Evolutionary conservation across 1,140 invertebrate genomes (phyloP).

Genomic region (Helicorthomorpha holstii): DNA sequence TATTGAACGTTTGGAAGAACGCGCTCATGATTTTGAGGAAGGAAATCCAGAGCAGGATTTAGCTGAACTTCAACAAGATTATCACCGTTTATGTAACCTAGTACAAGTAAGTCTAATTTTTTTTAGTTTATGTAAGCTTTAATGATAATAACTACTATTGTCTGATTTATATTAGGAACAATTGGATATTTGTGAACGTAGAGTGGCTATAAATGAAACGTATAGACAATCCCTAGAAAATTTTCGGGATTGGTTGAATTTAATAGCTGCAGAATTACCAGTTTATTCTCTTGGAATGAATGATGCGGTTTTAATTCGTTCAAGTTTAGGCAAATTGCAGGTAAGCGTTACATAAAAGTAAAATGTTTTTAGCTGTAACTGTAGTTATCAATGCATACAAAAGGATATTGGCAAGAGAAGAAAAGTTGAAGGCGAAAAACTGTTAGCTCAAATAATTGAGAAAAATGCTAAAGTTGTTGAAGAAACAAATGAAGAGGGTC

Average conservation of each 20-base stretch:
- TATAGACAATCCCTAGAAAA: slow-evolving; percentile 58
- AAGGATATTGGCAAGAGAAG: slow-evolving; percentile 41
- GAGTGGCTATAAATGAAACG: slow-evolving; percentile 61
- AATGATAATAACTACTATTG: too few species aligned
- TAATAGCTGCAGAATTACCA: slow-evolving; percentile 44
- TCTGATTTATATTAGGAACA: slow-evolving; percentile 28
- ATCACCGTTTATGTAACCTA: slow-evolving; percentile 44
- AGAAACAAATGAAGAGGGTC: slow-evolving; percentile 61
- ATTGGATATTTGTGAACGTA: slow-evolving; percentile 45
- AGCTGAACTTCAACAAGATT: slow-evolving; percentile 44
- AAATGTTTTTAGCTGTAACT: too few species aligned
- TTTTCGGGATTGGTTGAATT: slow-evolving; percentile 51
- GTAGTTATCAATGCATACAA: too few species aligned
- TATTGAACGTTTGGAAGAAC: slow-evolving; percentile 55
- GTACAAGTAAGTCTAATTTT: slow-evolving; percentile 23
- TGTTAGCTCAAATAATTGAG: slow-evolving; percentile 47
- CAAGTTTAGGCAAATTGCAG: background rate
- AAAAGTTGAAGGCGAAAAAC: slow-evolving; percentile 50
- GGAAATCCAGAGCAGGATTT: slow-evolving; percentile 52
- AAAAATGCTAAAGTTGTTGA: slow-evolving; percentile 51
- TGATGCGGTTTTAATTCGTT: background rate
- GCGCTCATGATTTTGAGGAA: slow-evolving; percentile 51
- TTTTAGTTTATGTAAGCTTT: too few species aligned
- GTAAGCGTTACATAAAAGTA: background rate
- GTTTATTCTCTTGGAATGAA: too few species aligned